Conservation (phyloP, 2,113 vertebrate genomes). For the Strix uralensis region DNA sequence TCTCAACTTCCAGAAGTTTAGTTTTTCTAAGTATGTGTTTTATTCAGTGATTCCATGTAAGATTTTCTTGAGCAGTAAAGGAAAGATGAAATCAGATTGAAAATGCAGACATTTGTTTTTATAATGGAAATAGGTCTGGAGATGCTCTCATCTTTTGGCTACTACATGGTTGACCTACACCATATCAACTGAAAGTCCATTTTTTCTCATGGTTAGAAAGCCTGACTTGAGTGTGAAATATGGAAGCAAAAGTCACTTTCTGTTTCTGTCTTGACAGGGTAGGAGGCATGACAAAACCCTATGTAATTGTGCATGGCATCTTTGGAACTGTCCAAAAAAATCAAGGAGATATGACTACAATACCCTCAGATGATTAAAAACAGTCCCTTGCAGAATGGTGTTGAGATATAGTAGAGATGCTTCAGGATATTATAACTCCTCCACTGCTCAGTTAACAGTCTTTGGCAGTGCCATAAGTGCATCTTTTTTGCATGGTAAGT, state of each 20-base stretch:
- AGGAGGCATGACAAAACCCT: neutral
- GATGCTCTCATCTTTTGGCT: neutral
- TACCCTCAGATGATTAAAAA: neutral
- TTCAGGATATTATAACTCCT: neutral
- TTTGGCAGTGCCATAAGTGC: neutral
- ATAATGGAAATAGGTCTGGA: neutral
- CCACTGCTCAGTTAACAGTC: neutral
- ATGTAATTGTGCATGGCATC: neutral
- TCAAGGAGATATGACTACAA: neutral
- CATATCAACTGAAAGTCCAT: neutral
- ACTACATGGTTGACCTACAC: neutral
- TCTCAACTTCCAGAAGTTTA: neutral
- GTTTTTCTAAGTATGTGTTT: neutral
- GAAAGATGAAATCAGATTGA: neutral
- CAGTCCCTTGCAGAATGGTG: neutral
- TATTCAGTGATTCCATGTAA: neutral
- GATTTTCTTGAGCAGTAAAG: neutral
- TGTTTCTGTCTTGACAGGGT: neutral
- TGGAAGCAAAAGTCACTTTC: neutral
- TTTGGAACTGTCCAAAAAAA: neutral
- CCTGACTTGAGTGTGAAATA: neutral
- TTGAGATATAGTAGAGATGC: neutral
- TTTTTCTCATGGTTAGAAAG: neutral
- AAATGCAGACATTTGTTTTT: neutral
- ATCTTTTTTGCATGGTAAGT: neutral